A percentile compares a stretch with the other conserved stretches of the same genome.
Evolutionary conservation across 2,797 vertebrate species (phyloP).

Genomic region (Falco novaeseelandiae): DNA sequence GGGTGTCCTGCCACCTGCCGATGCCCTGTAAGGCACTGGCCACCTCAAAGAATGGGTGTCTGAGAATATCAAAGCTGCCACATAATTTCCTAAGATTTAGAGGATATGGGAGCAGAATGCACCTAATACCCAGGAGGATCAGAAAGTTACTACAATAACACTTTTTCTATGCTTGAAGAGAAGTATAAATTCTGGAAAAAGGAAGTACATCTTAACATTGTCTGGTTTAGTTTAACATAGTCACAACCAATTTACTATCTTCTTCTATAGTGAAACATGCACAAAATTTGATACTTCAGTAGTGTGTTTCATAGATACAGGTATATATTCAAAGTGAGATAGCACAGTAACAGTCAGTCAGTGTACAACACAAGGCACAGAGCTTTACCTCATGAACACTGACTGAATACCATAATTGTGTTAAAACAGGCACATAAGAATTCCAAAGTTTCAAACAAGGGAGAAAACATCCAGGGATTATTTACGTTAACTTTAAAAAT

Average conservation of each 20-base stretch:
- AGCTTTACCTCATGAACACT: not conserved
- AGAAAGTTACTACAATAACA: not conserved
- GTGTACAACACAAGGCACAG: not conserved
- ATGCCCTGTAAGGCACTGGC: not conserved
- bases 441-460: not conserved
- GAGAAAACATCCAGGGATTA: not conserved
- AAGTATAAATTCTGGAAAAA: not conserved
- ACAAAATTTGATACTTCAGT: not conserved
- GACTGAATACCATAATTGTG: not conserved
- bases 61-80: not conserved
- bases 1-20: not conserved
- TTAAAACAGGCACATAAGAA: not conserved
- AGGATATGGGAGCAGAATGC: not conserved
- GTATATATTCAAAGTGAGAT: not conserved
- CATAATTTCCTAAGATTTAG: not conserved
- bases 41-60: not conserved
- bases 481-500: not conserved
- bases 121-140: accelerated
- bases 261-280: not conserved
- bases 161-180: not conserved
- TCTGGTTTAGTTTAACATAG: not conserved
- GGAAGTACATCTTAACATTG: accelerated
- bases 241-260: not conserved
- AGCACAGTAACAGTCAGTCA: not conserved
- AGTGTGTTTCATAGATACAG: not conserved